phyloP scores from a whole-genome alignment of 2,888 invertebrate genomes.

The Mylabris sibirica region DNA sequence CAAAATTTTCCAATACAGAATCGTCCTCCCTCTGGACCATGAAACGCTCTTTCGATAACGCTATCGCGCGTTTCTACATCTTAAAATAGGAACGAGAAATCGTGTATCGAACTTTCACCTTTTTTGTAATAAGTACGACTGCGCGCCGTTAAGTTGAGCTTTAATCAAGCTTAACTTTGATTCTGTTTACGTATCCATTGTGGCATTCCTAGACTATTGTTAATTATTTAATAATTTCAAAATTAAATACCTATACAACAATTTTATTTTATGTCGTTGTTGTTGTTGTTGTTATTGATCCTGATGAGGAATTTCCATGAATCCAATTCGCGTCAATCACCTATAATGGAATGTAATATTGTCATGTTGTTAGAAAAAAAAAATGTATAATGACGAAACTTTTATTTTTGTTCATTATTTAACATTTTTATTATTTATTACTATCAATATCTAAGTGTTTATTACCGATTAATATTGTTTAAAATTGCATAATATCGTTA shows the following conservation, averaged over 20 bases:
- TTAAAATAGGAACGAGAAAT: too few relatives aligned
- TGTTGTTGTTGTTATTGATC: neutral
- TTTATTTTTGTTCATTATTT: conserved; percentile 15
- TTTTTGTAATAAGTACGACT: too few relatives aligned
- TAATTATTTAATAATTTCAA: neutral
- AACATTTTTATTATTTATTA: conserved; percentile 9
- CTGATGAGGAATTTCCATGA: neutral
- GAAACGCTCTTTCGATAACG: too few relatives aligned
- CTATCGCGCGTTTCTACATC: too few relatives aligned
- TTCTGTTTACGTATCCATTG: neutral
- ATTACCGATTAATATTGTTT: conserved; percentile 5
- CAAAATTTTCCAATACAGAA: too few relatives aligned
- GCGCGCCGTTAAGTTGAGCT: neutral
- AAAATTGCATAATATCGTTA: conserved; percentile 9
- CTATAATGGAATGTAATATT: conserved; percentile 3
- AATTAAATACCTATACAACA: neutral
- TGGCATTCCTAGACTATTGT: neutral
- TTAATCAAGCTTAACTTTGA: neutral
- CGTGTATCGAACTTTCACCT: too few relatives aligned
- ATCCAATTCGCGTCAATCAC: neutral
- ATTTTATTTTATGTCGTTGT: too few relatives aligned
- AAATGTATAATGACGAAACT: conserved; percentile 11
- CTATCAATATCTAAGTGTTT: neutral
- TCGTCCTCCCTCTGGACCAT: too few relatives aligned
- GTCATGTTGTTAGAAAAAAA: neutral